Percentiles rank a stretch among this genome's conserved stretches.
Evolutionary conservation across 1,140 invertebrate species (phyloP).

Genomic region (Eriosoma lanigerum): DNA sequence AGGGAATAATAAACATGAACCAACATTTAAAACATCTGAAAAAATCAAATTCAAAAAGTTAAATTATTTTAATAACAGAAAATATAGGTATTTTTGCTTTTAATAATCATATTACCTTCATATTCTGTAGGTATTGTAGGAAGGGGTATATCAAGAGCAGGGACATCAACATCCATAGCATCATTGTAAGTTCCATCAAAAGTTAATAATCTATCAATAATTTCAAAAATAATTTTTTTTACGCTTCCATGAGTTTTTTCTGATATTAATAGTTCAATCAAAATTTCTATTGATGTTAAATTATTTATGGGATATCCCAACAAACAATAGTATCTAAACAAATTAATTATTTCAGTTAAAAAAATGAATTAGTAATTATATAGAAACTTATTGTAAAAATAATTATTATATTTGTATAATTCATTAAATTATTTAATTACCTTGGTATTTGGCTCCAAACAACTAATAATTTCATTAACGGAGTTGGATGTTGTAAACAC

Average conservation of each 20-base stretch:
- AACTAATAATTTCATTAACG: slow-evolving; percentile 75
- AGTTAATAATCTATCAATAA: slow-evolving; percentile 78
- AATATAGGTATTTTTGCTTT: too few relatives aligned
- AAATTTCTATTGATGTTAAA: slow-evolving; percentile 65
- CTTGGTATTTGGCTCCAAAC: slow-evolving; percentile 75
- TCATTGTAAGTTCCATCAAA: slow-evolving; percentile 60
- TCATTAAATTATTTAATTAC: slow-evolving; percentile 54
- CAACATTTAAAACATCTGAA: slow-evolving; percentile 45
- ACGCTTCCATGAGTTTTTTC: slow-evolving; percentile 70
- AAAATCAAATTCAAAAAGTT: background rate
- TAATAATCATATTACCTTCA: slow-evolving; percentile 21
- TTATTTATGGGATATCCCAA: slow-evolving; percentile 65
- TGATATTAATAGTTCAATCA: slow-evolving; percentile 71
- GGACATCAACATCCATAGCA: slow-evolving; percentile 23
- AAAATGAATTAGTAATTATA: background rate
- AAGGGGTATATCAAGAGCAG: slow-evolving; percentile 35
- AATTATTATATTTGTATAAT: background rate
- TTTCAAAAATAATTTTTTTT: slow-evolving; percentile 70
- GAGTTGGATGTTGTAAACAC: slow-evolving; percentile 79
- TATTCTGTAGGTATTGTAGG: slow-evolving; percentile 19
- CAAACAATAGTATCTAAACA: slow-evolving; percentile 68
- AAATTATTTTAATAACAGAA: background rate
- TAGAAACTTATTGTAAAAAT: background rate
- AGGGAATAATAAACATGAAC: slow-evolving; percentile 35
- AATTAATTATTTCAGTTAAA: background rate